These are phyloP conservation scores for Ridgeia piscesae DNA, from an alignment of 1,140 invertebrate genomes.

Conservation along the genomic window DNA sequence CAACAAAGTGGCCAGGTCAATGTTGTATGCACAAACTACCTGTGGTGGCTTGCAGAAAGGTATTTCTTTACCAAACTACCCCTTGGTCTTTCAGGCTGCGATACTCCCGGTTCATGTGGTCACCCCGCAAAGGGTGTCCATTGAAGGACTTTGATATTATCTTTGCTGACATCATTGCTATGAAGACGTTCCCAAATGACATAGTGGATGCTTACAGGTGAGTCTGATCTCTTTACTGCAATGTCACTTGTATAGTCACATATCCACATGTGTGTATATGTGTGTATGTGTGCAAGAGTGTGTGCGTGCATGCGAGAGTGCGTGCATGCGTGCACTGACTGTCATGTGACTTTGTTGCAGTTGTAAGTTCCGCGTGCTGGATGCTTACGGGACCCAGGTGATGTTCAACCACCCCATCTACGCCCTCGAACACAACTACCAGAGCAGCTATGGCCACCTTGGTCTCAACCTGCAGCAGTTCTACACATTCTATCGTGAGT, in stretches of 20 bases:
- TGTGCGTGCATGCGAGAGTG: no score
- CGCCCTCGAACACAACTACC: conserved; percentile 8
- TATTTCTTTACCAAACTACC: neutral
- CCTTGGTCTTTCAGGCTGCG: neutral
- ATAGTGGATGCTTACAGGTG: neutral
- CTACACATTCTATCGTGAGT: conserved; percentile 21
- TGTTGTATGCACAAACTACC: no score
- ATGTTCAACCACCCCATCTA: conserved; percentile 5
- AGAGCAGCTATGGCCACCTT: neutral
- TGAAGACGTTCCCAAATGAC: conserved; percentile 11
- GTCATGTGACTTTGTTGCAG: neutral
- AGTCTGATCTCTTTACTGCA: neutral
- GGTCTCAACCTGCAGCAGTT: conserved; percentile 14
- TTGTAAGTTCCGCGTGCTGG: conserved; percentile 12
- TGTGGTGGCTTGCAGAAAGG: neutral
- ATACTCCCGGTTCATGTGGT: neutral
- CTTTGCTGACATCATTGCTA: conserved; percentile 10
- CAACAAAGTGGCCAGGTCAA: neutral
- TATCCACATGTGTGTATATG: no score
- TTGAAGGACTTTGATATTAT: conserved; percentile 2
- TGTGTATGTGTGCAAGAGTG: no score
- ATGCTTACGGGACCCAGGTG: conserved; percentile 12
- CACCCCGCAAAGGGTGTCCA: neutral
- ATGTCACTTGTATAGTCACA: no score
- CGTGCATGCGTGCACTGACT: neutral